Percentiles rank a stretch among this genome's conserved stretches.
These are phyloP conservation scores for Thalassophryne amazonica DNA, from an alignment of 2,797 vertebrate species.

Conservation along the genomic window DNA sequence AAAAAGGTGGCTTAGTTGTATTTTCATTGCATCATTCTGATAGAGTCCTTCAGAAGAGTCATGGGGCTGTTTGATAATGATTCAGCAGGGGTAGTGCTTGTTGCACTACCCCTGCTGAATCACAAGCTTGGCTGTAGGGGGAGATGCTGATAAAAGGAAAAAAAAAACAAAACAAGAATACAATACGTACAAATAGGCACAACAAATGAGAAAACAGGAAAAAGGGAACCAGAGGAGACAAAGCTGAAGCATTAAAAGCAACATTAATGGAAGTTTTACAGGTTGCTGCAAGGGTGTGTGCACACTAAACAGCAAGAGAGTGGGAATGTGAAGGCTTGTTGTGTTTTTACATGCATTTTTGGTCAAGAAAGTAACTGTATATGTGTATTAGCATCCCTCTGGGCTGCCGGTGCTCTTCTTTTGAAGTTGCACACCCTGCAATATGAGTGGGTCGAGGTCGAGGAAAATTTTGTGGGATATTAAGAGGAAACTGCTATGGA, in stretches of 20 bases:
- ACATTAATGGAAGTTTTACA: conserved; percentile 67
- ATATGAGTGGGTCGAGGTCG: conserved; percentile 68
- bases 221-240: conserved; percentile 32
- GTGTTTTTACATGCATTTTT: conserved; percentile 6
- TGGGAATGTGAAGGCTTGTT: background rate
- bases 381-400: conserved; percentile 60
- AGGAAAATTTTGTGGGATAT: conserved; percentile 33
- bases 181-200: conserved; percentile 65
- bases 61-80: conserved; percentile 59
- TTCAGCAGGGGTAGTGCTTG: conserved; percentile 36
- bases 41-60: conserved; percentile 34
- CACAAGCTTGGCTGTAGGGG: conserved; percentile 18
- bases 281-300: conserved; percentile 11
- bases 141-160: conserved; percentile 21
- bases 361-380: conserved; percentile 10
- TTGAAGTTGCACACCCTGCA: conserved; percentile 75
- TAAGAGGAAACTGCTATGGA: conserved; percentile 43
- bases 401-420: conserved; percentile 61
- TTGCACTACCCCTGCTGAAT: conserved; percentile 16
- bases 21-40: conserved; percentile 56
- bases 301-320: conserved; percentile 9
- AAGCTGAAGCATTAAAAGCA: conserved; percentile 59
- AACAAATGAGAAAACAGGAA: conserved; percentile 57
- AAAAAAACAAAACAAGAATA: conserved; percentile 52
- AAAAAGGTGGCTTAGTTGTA: conserved; percentile 55